These are phyloP conservation scores for Turritopsis rubra DNA, from an alignment of 30 jellyfish, hydroid and myxozoan genomes.

Conservation along the genomic window DNA sequence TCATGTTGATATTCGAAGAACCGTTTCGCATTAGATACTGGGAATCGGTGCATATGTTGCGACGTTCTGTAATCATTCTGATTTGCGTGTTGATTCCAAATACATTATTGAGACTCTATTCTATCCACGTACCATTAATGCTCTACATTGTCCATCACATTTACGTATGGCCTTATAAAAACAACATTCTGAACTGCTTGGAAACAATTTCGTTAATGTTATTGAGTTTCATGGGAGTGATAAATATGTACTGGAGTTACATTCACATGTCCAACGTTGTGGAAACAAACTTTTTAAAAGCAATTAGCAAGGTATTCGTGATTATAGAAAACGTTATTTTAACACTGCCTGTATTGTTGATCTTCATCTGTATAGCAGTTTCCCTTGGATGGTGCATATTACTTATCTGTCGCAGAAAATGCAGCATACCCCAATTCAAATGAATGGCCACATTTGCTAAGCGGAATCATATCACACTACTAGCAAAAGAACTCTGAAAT, in stretches of 20 bases:
- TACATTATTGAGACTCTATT: background rate
- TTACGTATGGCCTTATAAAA: slow-evolving; percentile 9
- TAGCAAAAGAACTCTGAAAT: too few species aligned
- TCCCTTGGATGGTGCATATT: background rate
- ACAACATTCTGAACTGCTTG: background rate
- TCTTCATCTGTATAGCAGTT: background rate
- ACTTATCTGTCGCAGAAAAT: background rate
- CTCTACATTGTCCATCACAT: slow-evolving; percentile 9
- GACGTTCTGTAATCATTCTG: background rate
- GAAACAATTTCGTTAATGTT: slow-evolving; percentile 1
- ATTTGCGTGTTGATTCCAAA: background rate
- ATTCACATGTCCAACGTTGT: background rate
- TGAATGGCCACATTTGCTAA: background rate
- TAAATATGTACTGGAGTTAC: background rate
- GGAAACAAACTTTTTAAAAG: background rate
- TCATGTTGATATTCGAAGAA: background rate
- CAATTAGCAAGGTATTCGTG: background rate
- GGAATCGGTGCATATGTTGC: slow-evolving; percentile 7
- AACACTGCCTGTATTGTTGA: background rate
- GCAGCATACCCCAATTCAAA: background rate
- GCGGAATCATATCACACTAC: background rate
- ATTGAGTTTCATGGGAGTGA: background rate
- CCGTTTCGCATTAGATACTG: background rate
- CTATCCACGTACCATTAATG: background rate
- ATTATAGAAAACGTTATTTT: background rate